phyloP scores from a whole-genome alignment of 1,140 invertebrate genomes.

The Doryteuthis pealeii region DNA sequence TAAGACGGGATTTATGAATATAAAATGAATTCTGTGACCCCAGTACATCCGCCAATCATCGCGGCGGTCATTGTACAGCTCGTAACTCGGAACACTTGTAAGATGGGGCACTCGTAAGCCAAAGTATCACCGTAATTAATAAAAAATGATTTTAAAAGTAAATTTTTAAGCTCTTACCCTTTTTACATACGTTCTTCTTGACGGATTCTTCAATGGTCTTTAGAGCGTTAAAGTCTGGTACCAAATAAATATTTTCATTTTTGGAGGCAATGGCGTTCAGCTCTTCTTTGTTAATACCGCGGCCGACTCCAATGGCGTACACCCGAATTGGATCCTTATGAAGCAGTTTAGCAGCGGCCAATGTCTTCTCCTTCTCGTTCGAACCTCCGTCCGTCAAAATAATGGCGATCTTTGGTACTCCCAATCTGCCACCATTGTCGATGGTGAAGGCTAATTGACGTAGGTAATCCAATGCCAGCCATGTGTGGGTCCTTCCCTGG shows the following conservation, averaged over 20 bases:
- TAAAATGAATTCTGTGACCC: too few relatives aligned
- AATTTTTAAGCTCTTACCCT: not conserved
- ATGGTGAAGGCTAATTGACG: not conserved
- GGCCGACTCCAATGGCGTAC: constrained; percentile 44
- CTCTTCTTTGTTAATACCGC: constrained; percentile 29
- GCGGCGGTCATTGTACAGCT: too few relatives aligned
- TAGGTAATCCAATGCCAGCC: constrained; percentile 11
- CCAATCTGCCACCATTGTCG: constrained; percentile 12
- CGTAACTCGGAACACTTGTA: too few relatives aligned
- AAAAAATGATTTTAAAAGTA: too few relatives aligned
- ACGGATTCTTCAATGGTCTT: constrained; percentile 35
- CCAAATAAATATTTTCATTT: constrained; percentile 32
- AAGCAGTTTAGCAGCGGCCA: not conserved
- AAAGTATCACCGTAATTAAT: too few relatives aligned
- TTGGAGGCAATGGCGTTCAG: constrained; percentile 36
- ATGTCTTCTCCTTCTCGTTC: constrained; percentile 5
- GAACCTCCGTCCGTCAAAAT: constrained; percentile 21
- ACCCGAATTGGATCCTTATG: constrained; percentile 33
- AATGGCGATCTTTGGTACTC: constrained; percentile 14
- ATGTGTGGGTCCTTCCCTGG: constrained; percentile 21
- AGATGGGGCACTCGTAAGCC: too few relatives aligned
- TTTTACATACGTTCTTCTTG: constrained; percentile 38
- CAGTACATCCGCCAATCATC: too few relatives aligned
- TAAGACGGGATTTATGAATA: too few relatives aligned
- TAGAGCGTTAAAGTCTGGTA: constrained; percentile 37